Evolutionary conservation across 2,888 invertebrate species (phyloP).

Genomic region (Eugnorisma glareosa): DNA sequence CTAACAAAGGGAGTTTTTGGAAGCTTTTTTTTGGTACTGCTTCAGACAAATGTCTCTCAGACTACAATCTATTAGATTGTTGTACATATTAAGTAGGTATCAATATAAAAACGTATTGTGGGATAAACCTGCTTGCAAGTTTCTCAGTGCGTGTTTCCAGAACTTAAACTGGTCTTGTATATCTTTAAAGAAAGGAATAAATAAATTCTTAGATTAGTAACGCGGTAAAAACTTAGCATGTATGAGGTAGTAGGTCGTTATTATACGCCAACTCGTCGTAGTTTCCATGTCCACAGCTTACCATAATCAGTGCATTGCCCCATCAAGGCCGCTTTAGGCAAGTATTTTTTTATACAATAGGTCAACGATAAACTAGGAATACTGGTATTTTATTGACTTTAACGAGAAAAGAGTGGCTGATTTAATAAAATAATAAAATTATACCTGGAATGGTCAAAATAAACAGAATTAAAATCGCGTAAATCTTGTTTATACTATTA

Average conservation of each 20-base stretch:
- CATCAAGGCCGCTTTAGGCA: slow-evolving; percentile 63
- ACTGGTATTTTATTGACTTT: no score
- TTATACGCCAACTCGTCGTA: slow-evolving; percentile 15
- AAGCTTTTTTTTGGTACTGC: not conserved
- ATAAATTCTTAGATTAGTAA: not conserved
- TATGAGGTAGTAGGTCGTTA: slow-evolving; percentile 35
- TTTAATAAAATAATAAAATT: no score
- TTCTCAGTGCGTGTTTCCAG: not conserved
- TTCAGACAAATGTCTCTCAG: not conserved
- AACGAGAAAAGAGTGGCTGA: no score
- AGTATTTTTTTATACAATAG: not conserved
- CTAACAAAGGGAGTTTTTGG: slow-evolving; percentile 17
- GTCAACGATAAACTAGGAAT: no score
- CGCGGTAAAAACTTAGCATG: slow-evolving; percentile 12
- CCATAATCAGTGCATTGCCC: slow-evolving; percentile 65
- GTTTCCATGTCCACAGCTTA: slow-evolving; percentile 50
- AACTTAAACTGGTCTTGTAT: not conserved
- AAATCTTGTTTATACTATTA: no score
- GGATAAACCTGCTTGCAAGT: not conserved
- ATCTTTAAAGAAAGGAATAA: not conserved
- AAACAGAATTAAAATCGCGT: not conserved
- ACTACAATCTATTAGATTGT: not conserved
- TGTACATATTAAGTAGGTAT: slow-evolving; percentile 4
- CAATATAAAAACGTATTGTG: not conserved
- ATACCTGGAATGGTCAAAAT: not conserved